phyloP scores from a whole-genome alignment of 1,140 invertebrate genomes.

The Diprion similis region DNA sequence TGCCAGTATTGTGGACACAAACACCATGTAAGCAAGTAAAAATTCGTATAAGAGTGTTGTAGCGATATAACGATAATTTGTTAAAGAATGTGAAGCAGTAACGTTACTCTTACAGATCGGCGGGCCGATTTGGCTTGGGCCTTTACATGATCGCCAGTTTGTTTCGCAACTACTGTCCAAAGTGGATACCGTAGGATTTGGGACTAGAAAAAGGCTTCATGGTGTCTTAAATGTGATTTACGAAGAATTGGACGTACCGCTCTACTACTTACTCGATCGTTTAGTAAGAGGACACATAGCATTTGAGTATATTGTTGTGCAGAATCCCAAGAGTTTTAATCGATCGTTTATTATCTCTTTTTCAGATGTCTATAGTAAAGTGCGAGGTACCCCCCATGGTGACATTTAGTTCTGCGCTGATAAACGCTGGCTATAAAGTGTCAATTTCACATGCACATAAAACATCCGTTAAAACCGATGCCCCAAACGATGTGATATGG shows the following conservation, averaged over 20 bases:
- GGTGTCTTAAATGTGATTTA: slow-evolving; percentile 74
- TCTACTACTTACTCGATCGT: slow-evolving; percentile 83
- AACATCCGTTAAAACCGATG: slow-evolving; percentile 93
- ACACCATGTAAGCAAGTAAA: slow-evolving; percentile 69
- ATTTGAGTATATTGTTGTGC: slow-evolving; percentile 7
- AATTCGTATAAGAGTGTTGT: background rate
- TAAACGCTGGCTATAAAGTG: slow-evolving; percentile 92
- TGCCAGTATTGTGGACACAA: slow-evolving; percentile 81
- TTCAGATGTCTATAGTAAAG: slow-evolving; percentile 51
- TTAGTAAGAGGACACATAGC: slow-evolving; percentile 47
- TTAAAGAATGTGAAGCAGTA: slow-evolving; percentile 1
- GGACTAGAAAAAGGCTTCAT: slow-evolving; percentile 78
- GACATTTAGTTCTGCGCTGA: slow-evolving; percentile 83
- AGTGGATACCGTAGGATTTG: slow-evolving; percentile 58
- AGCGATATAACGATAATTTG: slow-evolving; percentile 10
- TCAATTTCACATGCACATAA: slow-evolving; percentile 91
- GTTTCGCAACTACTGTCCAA: slow-evolving; percentile 64
- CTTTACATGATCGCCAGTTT: slow-evolving; percentile 83
- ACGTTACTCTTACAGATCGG: slow-evolving; percentile 69
- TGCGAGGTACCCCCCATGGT: slow-evolving; percentile 51
- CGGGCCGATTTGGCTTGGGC: slow-evolving; percentile 93
- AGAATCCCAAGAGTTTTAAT: slow-evolving; percentile 27
- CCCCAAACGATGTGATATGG: slow-evolving; percentile 88
- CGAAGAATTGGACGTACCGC: slow-evolving; percentile 87
- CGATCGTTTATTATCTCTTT: slow-evolving; percentile 28